Percentiles rank a stretch among this genome's conserved stretches.
Evolutionary conservation across 1,140 invertebrate genomes (phyloP).

Genomic region (Idris sp.): DNA sequence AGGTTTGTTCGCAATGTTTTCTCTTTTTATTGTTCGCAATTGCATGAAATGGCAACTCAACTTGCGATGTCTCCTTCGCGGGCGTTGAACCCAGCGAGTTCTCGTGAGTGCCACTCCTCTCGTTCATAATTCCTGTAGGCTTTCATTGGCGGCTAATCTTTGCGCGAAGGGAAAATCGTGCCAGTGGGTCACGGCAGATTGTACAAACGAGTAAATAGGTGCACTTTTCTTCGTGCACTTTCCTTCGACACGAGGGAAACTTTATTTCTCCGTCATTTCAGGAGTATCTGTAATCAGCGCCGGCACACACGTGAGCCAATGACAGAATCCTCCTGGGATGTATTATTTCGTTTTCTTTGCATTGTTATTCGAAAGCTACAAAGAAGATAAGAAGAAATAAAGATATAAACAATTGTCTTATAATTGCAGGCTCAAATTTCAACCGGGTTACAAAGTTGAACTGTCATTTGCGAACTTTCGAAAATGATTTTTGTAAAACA

Average conservation of each 20-base stretch:
- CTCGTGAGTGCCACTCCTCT: conserved; percentile 58
- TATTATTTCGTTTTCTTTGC: no score
- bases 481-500: no score
- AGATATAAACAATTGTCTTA: no score
- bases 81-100: conserved; percentile 54
- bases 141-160: conserved; percentile 68
- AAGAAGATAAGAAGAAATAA: no score
- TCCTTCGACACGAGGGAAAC: conserved; percentile 64
- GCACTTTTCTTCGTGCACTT: conserved; percentile 67
- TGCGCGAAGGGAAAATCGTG: conserved; percentile 69
- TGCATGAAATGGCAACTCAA: conserved; percentile 44
- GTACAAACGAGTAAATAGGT: conserved; percentile 64
- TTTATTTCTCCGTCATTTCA: conserved; percentile 64
- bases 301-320: conserved; percentile 36
- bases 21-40: conserved; percentile 48
- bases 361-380: no score
- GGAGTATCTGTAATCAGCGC: conserved; percentile 53
- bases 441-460: conserved; percentile 33
- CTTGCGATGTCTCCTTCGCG: conserved; percentile 52
- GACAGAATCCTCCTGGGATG: no score
- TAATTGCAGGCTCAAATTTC: neutral
- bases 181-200: conserved; percentile 66
- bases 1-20: conserved; percentile 23
- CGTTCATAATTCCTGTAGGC: conserved; percentile 63
- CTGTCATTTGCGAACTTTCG: conserved; percentile 13